A percentile compares a stretch with the other conserved stretches of the same genome.
Conservation (phyloP, 2,113 vertebrate genomes). For the Gymnogyps californianus region DNA sequence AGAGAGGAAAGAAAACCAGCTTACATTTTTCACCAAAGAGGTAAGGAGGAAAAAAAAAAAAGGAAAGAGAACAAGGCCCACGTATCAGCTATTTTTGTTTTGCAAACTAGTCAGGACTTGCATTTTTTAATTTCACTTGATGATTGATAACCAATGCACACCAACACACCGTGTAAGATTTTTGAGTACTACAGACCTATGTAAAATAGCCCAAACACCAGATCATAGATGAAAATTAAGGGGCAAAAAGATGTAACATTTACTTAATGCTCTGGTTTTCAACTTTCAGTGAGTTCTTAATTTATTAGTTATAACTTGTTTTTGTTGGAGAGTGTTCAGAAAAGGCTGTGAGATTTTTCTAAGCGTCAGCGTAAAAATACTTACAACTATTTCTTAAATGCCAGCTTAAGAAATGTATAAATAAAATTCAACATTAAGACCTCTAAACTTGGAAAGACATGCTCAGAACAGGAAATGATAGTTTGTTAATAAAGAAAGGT, state of each 20-base stretch:
- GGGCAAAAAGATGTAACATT: background rate
- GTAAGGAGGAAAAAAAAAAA: background rate
- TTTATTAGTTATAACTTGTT: constrained; percentile 65
- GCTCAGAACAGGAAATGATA: constrained; percentile 74
- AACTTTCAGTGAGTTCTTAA: constrained; percentile 49
- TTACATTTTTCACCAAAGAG: background rate
- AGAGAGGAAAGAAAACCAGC: background rate
- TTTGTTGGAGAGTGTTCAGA: constrained; percentile 56
- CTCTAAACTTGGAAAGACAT: constrained; percentile 54
- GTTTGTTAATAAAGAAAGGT: constrained; percentile 77
- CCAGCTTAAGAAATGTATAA: constrained; percentile 52
- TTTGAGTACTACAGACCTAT: background rate
- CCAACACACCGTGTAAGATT: background rate
- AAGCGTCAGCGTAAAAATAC: constrained; percentile 51
- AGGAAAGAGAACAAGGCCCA: background rate
- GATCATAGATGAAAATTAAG: background rate
- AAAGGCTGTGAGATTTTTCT: constrained; percentile 27
- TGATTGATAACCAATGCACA: constrained; percentile 7
- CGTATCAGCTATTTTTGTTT: background rate
- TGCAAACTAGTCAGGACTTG: background rate
- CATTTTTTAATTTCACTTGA: constrained; percentile 12
- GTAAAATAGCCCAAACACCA: background rate
- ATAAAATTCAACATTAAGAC: constrained; percentile 63
- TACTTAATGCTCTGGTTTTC: constrained; percentile 1
- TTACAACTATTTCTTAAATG: constrained; percentile 42